A percentile compares a stretch with the other conserved stretches of the same genome.
Conservation (phyloP, 2,888 invertebrate genomes). For the Ichneumoninae sp. region DNA sequence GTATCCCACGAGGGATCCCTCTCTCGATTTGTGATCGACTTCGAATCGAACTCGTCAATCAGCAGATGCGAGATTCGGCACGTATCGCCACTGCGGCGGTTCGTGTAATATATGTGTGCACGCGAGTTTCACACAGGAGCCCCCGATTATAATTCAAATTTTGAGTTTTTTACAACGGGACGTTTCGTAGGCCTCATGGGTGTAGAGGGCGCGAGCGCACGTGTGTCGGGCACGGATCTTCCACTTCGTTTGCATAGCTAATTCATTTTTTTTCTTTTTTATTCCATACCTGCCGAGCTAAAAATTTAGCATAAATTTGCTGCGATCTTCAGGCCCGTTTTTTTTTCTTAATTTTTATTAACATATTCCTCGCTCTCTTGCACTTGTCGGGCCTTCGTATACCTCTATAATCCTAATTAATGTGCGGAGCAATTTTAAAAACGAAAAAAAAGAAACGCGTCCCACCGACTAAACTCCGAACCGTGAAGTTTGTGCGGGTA, state of each 20-base stretch:
- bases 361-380: neutral
- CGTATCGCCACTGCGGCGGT: conserved; percentile 26
- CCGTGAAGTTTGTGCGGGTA: neutral
- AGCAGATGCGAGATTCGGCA: conserved; percentile 59
- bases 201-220: conserved; percentile 59
- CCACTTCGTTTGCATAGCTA: conserved; percentile 67
- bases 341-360: neutral
- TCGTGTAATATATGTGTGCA: conserved; percentile 29
- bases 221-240: conserved; percentile 52
- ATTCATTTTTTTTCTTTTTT: conserved; percentile 52
- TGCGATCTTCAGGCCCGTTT: conserved; percentile 29
- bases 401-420: conserved; percentile 52
- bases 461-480: conserved; percentile 44
- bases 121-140: conserved; percentile 48
- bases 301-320: conserved; percentile 42
- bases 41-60: conserved; percentile 67
- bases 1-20: conserved; percentile 34
- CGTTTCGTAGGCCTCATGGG: conserved; percentile 36
- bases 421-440: conserved; percentile 7
- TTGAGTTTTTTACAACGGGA: conserved; percentile 55
- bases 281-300: conserved; percentile 32
- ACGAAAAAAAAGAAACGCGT: conserved; percentile 24
- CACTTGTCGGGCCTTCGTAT: conserved; percentile 44
- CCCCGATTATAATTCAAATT: conserved; percentile 68
- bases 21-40: conserved; percentile 63